Conservation (phyloP, 2,888 invertebrate genomes). For the Clepsis dumicolana region DNA sequence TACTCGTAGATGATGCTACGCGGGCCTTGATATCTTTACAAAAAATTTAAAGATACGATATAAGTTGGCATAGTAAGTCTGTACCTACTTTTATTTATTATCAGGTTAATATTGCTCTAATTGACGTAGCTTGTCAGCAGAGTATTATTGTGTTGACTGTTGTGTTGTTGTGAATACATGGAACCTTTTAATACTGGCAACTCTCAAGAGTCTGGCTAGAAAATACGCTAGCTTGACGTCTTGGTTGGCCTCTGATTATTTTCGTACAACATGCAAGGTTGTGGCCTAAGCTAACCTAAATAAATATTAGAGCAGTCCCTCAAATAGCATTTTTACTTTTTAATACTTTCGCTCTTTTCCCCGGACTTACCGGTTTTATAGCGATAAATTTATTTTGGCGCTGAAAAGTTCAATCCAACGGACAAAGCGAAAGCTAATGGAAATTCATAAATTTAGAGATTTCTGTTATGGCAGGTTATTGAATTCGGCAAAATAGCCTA, state of each 20-base stretch:
- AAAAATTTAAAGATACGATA: no score
- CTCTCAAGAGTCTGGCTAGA: neutral
- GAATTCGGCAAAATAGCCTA: no score
- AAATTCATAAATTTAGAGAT: neutral
- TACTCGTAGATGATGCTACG: conserved; percentile 26
- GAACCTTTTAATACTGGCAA: neutral
- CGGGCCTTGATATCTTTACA: neutral
- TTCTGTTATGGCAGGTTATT: no score
- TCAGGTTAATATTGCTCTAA: neutral
- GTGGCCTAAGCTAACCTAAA: conserved; percentile 22
- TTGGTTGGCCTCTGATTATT: conserved; percentile 7
- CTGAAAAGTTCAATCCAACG: neutral
- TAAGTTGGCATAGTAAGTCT: no score
- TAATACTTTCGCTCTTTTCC: neutral
- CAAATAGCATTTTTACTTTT: conserved; percentile 28
- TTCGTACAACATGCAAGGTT: conserved; percentile 6
- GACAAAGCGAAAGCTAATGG: neutral
- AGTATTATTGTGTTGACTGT: neutral
- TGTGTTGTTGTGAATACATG: neutral
- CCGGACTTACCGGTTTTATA: neutral
- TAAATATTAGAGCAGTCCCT: conserved; percentile 31
- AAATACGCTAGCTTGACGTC: neutral
- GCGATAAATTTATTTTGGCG: conserved; percentile 4
- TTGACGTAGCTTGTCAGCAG: neutral
- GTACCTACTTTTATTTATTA: no score